Evolutionary conservation across 2,888 invertebrate species (phyloP), one percentile per base, ranked within the genome.

Genomic region (Dasypogon diadema): DNA sequence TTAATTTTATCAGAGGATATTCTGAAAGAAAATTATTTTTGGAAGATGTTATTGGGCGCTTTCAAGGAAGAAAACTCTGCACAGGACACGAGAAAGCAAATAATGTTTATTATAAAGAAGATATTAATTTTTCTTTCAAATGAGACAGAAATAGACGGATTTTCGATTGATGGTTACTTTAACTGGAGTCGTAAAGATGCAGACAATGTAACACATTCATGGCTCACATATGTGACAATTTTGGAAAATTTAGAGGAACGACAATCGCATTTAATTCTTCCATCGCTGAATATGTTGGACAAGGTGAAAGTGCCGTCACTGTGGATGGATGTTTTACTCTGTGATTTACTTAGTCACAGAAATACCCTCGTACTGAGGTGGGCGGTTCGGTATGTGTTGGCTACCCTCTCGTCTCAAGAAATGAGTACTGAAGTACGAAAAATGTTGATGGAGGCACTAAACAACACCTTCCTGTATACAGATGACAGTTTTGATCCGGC

Each of bases 241-340:
- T 75, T 85, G 75, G 83, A 85, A 75, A 83, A 81, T 65, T 77
- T 85, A 2, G 84, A 85, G 68, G 84, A 84, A 75, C 83, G 84
- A 42, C 85, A 85, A 76, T 84, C 85, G 1, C 85, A 85, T 76
- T 75, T 85, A 3, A 82, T 85, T 30, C 74, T 85, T n/a, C 85
- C 85, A 10, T 82, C 84, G 0, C 65, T 85, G 8, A 76, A 70
- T 34, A 79, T 78, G 26, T 75, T 83, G 1, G 46, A 79, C 30
- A 68, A 22, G 18, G 58, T 80, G 4, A 16, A 56, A 1, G 18
- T 79, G 1, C 76, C 74, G 1, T 46, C 73, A 18, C 72, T 75
- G 2, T 83, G 82, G 82, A 68, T 82, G 4, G 79, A 82, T 6
- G 81, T 84, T 70, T 58, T 84, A 1, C 81, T 82, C 18, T 68